Conservation (phyloP, 2,888 invertebrate genomes). For the Bembecia ichneumoniformis region DNA sequence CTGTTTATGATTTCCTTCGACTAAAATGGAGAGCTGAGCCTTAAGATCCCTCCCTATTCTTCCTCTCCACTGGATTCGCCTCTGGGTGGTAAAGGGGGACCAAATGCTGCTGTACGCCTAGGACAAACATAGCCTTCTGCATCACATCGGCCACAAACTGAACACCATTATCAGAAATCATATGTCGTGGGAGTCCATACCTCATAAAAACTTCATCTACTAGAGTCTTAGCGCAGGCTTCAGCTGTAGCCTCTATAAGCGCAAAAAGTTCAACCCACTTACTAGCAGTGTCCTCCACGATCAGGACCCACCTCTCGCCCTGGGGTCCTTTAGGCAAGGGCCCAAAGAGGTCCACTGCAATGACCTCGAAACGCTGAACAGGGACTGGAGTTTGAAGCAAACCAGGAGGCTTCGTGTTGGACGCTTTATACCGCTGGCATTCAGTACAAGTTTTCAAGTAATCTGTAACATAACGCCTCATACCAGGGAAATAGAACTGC, state of each 20-base stretch:
- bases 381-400: conserved; percentile 8
- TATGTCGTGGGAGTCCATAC: conserved; percentile 21
- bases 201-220: conserved; percentile 16
- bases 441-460: conserved; percentile 6
- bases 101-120: conserved; percentile 8
- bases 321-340: conserved; percentile 9
- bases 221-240: conserved; percentile 11
- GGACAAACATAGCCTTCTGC: conserved; percentile 10
- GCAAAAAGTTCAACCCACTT: conserved; percentile 18
- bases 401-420: conserved; percentile 11
- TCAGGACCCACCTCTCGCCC: conserved; percentile 14
- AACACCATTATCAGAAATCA: conserved; percentile 32
- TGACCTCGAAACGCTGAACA: conserved; percentile 8
- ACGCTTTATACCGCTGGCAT: conserved; percentile 12
- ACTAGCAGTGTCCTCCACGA: conserved; percentile 9
- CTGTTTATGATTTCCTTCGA: not conserved
- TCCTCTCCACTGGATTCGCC: conserved; percentile 23
- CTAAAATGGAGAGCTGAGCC: conserved; percentile 9
- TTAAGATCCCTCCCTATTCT: conserved; percentile 24
- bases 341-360: conserved; percentile 15
- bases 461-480: conserved; percentile 10
- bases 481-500: conserved; percentile 15
- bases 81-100: conserved; percentile 12
- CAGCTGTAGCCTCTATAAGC: conserved; percentile 11
- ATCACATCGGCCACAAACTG: conserved; percentile 13